Conservation (phyloP, 2,797 vertebrate species). For the Molossus alvarezi region DNA sequence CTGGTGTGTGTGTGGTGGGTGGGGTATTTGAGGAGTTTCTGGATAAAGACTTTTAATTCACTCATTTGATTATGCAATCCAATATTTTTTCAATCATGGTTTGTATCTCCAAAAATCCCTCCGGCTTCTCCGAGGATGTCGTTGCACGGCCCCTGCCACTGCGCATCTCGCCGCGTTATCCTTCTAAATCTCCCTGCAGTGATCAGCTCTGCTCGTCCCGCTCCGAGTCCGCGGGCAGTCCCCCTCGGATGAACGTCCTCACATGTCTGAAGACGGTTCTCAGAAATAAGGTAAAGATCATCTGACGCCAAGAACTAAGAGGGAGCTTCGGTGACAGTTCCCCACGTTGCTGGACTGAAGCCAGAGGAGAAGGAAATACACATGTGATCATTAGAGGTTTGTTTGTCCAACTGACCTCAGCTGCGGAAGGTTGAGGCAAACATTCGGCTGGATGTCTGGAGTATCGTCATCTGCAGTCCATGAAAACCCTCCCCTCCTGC, state of each 20-base stretch:
- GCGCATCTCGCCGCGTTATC: not conserved
- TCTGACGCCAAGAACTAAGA: not conserved
- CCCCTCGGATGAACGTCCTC: not conserved
- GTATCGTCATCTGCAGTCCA: not conserved
- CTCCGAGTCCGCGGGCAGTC: not conserved
- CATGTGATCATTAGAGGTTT: not conserved
- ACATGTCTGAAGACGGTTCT: not conserved
- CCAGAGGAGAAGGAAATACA: constrained; percentile 8
- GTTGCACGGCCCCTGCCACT: not conserved
- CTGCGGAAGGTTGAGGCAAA: not conserved
- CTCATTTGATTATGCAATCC: not conserved
- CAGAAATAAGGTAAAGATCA: constrained; percentile 3
- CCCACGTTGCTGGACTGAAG: not conserved
- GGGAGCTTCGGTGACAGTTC: not conserved
- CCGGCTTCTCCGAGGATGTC: not conserved
- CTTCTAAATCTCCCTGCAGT: not conserved
- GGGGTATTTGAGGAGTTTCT: not conserved
- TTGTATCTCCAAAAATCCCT: not conserved
- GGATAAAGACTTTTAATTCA: constrained; percentile 20
- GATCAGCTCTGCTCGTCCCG: not conserved
- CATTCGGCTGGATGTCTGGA: not conserved
- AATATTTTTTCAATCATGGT: not conserved
- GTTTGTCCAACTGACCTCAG: constrained; percentile 5
- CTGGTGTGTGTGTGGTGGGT: not conserved
- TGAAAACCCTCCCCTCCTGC: not conserved